Evolutionary conservation across 92 coral and sea anemone species (phyloP), one percentile per base, ranked within the genome.

Genomic region (Muricea muricata): DNA sequence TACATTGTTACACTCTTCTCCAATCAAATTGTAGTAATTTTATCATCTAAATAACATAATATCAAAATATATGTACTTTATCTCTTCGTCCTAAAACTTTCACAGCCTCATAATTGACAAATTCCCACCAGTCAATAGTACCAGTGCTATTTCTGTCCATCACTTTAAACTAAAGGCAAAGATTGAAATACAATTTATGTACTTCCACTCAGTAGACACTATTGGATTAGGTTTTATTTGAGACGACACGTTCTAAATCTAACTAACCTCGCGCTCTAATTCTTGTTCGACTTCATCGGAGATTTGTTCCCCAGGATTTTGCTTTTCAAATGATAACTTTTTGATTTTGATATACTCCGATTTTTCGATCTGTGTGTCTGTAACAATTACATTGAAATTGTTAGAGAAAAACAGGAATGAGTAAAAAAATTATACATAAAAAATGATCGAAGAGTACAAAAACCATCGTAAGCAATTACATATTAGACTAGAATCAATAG

Each of bases 51-150:
- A n/a, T n/a, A n/a, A n/a, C n/a, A n/a, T n/a, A n/a, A n/a, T n/a
- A n/a, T n/a, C n/a, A n/a, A n/a, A n/a, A n/a, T n/a, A n/a, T n/a
- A n/a, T n/a, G 6, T 60, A 94, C 98, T 94, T 94, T 91, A 83
- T 94, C 93, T 34, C 98, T 84, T 54, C 93, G 90, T 39, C 93
- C 93, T 25, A 94, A 85, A 30, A 86, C 85, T 56, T 94, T 94
- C 55, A 94, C 83, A 25, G 98, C 89, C 73, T 94, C 94, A 77
- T 94, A 93, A 52, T 94, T 93, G 32, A 94, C 91, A 55, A 94
- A 94, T 84, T 94, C 98, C 98, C 98, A 94, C 98, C 98, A 94
- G 69, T 94, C 98, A 37, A 94, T 93, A 25, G 96, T 92, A 9
- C 98, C 93, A 32, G 98, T 94, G 37, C 80, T 86, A 84, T 94